These are phyloP conservation scores for Malurus melanocephalus DNA, from an alignment of 2,113 vertebrate genomes.

Conservation along the genomic window DNA sequence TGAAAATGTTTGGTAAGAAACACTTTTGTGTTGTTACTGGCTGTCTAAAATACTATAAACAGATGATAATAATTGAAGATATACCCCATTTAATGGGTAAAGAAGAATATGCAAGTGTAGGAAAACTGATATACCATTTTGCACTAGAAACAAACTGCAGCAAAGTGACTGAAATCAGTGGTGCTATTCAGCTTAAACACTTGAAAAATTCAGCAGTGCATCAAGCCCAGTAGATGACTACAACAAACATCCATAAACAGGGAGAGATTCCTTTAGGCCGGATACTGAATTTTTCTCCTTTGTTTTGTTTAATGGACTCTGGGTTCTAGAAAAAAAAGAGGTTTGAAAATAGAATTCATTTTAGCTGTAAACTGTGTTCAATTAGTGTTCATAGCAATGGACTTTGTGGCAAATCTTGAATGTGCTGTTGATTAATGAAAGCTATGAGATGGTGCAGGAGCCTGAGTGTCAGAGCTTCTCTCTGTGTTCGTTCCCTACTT, in stretches of 20 bases:
- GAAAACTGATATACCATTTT: not conserved
- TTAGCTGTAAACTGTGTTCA: not conserved
- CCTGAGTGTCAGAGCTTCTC: not conserved
- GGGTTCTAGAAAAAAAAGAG: not conserved
- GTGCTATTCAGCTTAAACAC: not conserved
- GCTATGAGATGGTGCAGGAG: not conserved
- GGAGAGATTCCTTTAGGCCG: not conserved
- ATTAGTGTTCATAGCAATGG: not conserved
- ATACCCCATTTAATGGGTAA: not conserved
- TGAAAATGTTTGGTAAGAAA: not conserved
- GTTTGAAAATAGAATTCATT: not conserved
- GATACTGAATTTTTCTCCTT: not conserved
- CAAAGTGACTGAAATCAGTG: not conserved
- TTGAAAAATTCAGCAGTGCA: not conserved
- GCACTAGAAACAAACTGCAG: not conserved
- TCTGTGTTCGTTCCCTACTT: not conserved
- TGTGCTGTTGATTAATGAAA: not conserved
- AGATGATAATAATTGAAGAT: not conserved
- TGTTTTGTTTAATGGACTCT: not conserved
- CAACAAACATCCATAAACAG: not conserved
- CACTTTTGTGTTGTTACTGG: not conserved
- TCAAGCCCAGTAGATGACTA: not conserved
- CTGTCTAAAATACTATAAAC: not conserved
- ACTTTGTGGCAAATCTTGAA: not conserved
- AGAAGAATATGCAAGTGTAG: not conserved